These are phyloP conservation scores for Acrobasis repandana DNA, from an alignment of 2,888 invertebrate genomes.

Conservation along the genomic window DNA sequence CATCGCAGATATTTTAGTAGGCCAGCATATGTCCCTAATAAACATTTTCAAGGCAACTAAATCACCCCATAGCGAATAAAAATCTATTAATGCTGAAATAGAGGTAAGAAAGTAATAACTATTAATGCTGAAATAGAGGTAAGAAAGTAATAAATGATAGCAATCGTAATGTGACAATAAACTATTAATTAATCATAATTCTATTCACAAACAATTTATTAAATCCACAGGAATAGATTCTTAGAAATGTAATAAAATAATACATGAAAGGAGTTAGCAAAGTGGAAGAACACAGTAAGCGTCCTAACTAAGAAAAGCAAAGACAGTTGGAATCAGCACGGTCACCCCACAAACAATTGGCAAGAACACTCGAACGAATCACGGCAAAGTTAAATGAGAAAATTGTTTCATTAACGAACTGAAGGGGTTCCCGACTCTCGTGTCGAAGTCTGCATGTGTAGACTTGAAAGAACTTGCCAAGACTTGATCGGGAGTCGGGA, in stretches of 20 bases:
- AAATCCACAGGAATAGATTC: neutral
- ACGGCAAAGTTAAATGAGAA: slow-evolving; percentile 32
- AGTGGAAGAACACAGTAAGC: neutral
- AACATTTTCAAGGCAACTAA: neutral
- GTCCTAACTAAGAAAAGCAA: neutral
- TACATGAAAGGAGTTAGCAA: neutral
- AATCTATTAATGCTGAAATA: neutral
- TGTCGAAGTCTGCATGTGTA: slow-evolving; percentile 23
- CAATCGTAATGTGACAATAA: too few relatives aligned
- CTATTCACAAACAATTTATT: neutral
- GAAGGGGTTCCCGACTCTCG: slow-evolving; percentile 25
- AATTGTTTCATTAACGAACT: slow-evolving; percentile 34
- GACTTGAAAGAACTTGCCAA: slow-evolving; percentile 15
- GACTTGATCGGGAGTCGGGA: slow-evolving; percentile 14
- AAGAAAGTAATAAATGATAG: too few relatives aligned
- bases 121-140: neutral
- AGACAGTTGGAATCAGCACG: slow-evolving; percentile 7
- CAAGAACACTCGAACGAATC: slow-evolving; percentile 21
- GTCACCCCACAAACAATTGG: slow-evolving; percentile 16
- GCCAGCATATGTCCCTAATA: neutral
- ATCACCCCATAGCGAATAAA: neutral
- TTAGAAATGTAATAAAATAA: neutral
- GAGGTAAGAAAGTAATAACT: too few relatives aligned
- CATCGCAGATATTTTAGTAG: neutral
- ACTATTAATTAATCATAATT: too few relatives aligned